Evolutionary conservation across 2,797 vertebrate genomes (phyloP).

Genomic region (Aplochiton taeniatus): DNA sequence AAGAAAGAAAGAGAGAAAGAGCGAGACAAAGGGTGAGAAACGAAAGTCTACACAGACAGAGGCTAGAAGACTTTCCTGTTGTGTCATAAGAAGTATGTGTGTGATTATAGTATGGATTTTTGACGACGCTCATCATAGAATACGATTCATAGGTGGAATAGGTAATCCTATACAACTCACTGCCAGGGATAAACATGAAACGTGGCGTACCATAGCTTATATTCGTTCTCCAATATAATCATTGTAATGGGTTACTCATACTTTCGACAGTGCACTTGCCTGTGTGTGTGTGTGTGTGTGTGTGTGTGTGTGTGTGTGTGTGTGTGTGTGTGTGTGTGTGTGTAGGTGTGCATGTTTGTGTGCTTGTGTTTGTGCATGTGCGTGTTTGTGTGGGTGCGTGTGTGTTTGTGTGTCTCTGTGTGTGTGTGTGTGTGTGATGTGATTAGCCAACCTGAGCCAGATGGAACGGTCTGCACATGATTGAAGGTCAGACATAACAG

Average conservation of each 20-base stretch:
- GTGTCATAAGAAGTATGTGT: too few species aligned
- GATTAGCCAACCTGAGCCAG: conserved; percentile 66
- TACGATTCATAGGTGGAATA: too few species aligned
- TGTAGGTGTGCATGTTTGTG: neutral
- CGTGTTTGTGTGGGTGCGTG: neutral
- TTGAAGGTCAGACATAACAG: conserved; percentile 75
- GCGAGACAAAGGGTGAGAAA: conserved; percentile 38
- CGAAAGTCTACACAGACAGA: neutral
- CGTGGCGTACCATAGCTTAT: too few species aligned
- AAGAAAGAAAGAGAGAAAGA: conserved; percentile 52
- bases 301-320: neutral
- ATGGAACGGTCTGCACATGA: conserved; percentile 61
- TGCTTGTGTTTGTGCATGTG: neutral
- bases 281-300: conserved; percentile 1
- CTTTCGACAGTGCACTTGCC: too few species aligned
- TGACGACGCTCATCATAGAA: too few species aligned
- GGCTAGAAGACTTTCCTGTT: neutral
- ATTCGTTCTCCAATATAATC: too few species aligned
- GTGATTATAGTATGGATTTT: neutral
- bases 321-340: neutral
- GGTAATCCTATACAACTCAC: too few species aligned
- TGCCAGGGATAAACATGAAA: too few species aligned
- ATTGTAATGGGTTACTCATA: too few species aligned
- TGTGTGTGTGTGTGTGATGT: conserved; percentile 39
- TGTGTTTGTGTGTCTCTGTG: conserved; percentile 1